Evolutionary conservation across 1,140 invertebrate species (phyloP).

Genomic region (Heterodera carotae): DNA sequence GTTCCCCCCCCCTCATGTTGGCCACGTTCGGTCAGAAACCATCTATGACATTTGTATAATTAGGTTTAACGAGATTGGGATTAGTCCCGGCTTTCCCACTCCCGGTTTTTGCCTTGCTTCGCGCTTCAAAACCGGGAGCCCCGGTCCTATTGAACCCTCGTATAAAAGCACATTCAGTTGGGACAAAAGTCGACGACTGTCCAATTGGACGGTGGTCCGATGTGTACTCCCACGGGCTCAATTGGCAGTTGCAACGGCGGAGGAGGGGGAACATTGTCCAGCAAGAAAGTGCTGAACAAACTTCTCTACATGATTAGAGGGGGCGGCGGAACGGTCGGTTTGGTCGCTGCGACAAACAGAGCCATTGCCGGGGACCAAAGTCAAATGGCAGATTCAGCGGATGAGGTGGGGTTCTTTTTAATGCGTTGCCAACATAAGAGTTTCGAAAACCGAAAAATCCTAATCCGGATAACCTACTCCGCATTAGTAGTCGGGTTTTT

Average conservation of each 20-base stretch:
- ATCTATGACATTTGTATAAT: no score
- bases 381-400: slow-evolving; percentile 36
- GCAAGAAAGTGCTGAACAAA: slow-evolving; percentile 52
- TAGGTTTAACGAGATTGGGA: no score
- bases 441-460: slow-evolving; percentile 12
- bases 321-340: background rate
- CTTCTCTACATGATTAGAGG: slow-evolving; percentile 47
- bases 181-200: background rate
- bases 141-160: no score
- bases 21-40: no score
- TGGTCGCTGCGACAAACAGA: background rate
- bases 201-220: background rate
- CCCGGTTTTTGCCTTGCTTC: no score
- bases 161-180: background rate
- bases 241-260: slow-evolving; percentile 30
- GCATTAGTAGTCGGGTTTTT: no score
- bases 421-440: no score
- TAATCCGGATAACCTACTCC: no score
- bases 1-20: no score
- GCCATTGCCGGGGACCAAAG: slow-evolving; percentile 6
- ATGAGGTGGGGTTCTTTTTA: slow-evolving; percentile 37
- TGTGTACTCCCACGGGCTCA: slow-evolving; percentile 24
- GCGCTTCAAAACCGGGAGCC: no score
- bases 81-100: no score
- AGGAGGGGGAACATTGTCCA: slow-evolving; percentile 54